A percentile compares a stretch with the other conserved stretches of the same genome.
Evolutionary conservation across 2,797 vertebrate genomes (phyloP).

Genomic region (Peromyscus aztecus): DNA sequence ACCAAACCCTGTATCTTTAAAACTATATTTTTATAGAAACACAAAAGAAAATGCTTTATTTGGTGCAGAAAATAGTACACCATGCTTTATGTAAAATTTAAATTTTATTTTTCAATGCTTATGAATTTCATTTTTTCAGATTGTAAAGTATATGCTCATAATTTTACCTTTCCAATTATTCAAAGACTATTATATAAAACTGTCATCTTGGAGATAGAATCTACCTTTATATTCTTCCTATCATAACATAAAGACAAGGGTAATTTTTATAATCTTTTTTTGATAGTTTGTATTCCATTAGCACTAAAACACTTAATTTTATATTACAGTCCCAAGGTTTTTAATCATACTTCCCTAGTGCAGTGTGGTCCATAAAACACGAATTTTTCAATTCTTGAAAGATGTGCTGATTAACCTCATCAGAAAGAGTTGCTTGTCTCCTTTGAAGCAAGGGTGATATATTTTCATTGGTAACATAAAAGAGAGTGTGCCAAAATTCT

Average conservation of each 20-base stretch:
- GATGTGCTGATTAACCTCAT: not conserved
- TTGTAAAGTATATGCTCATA: not conserved
- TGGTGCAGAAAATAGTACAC: not conserved
- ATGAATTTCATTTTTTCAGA: not conserved
- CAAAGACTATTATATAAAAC: not conserved
- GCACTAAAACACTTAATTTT: not conserved
- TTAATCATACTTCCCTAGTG: not conserved
- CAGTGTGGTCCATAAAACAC: not conserved
- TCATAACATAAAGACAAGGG: not conserved
- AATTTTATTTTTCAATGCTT: not conserved
- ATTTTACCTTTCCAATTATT: not conserved
- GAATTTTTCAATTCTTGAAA: constrained; percentile 18
- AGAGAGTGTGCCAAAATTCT: constrained; percentile 34
- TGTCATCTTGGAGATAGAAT: not conserved
- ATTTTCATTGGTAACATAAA: constrained; percentile 57
- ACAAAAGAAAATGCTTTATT: not conserved
- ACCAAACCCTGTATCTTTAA: not conserved
- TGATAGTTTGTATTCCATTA: not conserved
- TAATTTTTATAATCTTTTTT: not conserved
- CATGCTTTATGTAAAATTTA: constrained; percentile 38
- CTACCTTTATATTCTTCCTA: not conserved
- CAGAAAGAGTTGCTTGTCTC: constrained; percentile 2
- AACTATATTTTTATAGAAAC: not conserved
- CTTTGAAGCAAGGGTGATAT: constrained; percentile 39
- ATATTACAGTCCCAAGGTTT: not conserved